phyloP scores from a whole-genome alignment of 2,888 invertebrate species.

The Blastobasis adustella region DNA sequence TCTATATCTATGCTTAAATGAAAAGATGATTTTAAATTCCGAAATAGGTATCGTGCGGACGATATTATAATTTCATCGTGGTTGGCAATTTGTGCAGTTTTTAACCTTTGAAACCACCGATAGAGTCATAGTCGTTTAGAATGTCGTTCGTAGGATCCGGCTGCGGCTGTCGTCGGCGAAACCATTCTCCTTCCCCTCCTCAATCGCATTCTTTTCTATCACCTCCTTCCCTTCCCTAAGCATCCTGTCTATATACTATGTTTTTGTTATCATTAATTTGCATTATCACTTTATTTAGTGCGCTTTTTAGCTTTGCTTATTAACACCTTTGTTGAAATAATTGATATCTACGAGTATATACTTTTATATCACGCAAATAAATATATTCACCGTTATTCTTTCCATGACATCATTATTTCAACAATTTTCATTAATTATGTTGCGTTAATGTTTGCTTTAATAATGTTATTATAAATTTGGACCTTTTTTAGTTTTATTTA shows the following conservation, averaged over 20 bases:
- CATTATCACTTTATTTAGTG: slow-evolving; percentile 35
- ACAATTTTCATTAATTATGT: slow-evolving; percentile 18
- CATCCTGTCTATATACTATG: slow-evolving; percentile 52
- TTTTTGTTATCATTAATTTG: slow-evolving; percentile 48
- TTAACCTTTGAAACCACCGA: too few relatives aligned
- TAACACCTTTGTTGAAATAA: slow-evolving; percentile 41
- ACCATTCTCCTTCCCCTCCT: slow-evolving; percentile 48
- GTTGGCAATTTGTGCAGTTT: too few relatives aligned
- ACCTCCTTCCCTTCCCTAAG: slow-evolving; percentile 37
- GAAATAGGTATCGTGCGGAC: too few relatives aligned
- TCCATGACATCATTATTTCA: slow-evolving; percentile 22
- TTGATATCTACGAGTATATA: slow-evolving; percentile 1
- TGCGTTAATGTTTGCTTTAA: slow-evolving; percentile 24
- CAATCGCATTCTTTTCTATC: slow-evolving; percentile 39
- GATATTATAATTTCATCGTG: too few relatives aligned
- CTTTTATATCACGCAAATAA: slow-evolving; percentile 5
- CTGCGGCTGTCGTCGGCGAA: slow-evolving; percentile 71
- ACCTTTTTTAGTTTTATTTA: slow-evolving; percentile 23
- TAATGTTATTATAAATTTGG: slow-evolving; percentile 15
- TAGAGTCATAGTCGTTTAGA: slow-evolving; percentile 18
- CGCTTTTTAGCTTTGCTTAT: slow-evolving; percentile 44
- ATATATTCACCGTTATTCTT: background rate
- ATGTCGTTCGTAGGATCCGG: slow-evolving; percentile 57
- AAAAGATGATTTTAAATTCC: slow-evolving; percentile 9
- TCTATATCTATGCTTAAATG: slow-evolving; percentile 56